Conservation (phyloP, 2,888 invertebrate genomes). For the Patella pellucida region DNA sequence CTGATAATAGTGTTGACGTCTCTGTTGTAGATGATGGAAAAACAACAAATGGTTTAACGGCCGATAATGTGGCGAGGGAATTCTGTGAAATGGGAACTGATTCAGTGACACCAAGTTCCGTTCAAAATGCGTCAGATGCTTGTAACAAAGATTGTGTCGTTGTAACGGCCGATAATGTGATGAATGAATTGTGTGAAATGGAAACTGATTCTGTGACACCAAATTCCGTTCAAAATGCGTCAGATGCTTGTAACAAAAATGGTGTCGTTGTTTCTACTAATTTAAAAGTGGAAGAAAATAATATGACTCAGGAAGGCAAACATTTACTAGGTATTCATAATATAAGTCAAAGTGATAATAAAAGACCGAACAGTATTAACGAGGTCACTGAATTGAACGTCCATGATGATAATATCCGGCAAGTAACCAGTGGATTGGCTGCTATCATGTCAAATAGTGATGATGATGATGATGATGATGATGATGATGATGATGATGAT, state of each 20-base stretch:
- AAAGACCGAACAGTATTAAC: not conserved
- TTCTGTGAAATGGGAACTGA: no score
- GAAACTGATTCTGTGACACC: not conserved
- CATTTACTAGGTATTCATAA: not conserved
- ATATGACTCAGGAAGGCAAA: not conserved
- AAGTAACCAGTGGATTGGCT: not conserved
- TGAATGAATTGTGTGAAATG: not conserved
- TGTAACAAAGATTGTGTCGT: not conserved
- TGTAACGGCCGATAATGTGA: not conserved
- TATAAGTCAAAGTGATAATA: not conserved
- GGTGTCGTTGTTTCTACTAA: not conserved
- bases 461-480: slow-evolving; percentile 5
- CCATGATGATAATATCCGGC: not conserved
- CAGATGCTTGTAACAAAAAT: not conserved
- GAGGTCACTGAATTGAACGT: not conserved
- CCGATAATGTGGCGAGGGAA: not conserved
- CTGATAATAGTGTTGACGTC: not conserved
- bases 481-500: slow-evolving; percentile 1
- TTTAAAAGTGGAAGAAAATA: not conserved
- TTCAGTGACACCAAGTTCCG: no score
- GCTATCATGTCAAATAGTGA: not conserved
- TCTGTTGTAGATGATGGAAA: not conserved
- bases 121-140: not conserved
- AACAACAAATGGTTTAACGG: no score
- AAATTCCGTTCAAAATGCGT: not conserved